Evolutionary conservation across 2,797 vertebrate genomes (phyloP), one percentile per base, ranked within the genome.

Genomic region (Pampus argenteus): DNA sequence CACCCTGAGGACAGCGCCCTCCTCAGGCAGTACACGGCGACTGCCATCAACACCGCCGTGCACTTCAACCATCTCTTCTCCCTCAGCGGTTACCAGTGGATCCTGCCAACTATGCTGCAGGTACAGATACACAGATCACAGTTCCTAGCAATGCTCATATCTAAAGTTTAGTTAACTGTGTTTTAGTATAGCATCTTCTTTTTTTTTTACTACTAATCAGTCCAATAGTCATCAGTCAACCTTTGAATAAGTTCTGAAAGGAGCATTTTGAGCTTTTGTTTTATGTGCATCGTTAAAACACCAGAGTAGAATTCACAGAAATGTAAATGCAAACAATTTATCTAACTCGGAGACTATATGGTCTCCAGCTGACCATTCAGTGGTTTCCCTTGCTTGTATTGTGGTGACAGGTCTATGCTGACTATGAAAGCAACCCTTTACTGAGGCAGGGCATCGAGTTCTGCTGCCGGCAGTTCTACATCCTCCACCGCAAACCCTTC

Each of bases 11-110:
- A 99, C 93, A 99, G 97, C 44, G 93, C 98, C 86, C 93, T 99
- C 83, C 92, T 99, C 82, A 93, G 98, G 92, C 98, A 99, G 89
- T 99, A 99, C 0, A 96, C 98, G 0, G 98, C 98, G 58, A 99
- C 98, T 0, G 97, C 97, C 82, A 99, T 99, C 93, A 99, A 99
- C 92, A 99, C 98, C 0, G 98, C 98, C 0, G 96, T 99, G 58
- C 98, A 99, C 91, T 99, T 99, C 86, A 99, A 99, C 87, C 98
- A 99, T 70, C 97, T 99, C 52, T 99, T 99, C 92, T 99, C 98
- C 25, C 95, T 99, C 83, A 99, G 97, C 0, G 98, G 98, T 0
- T 99, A 99, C 92, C 98, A 99, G 90, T 99, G 97, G 98, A 98
- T 99, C 72, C 96, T 99, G 50, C 97, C 98, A 20, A 99, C 98